Conservation (phyloP, 2,888 invertebrate species). For the Clanis bilineata region DNA sequence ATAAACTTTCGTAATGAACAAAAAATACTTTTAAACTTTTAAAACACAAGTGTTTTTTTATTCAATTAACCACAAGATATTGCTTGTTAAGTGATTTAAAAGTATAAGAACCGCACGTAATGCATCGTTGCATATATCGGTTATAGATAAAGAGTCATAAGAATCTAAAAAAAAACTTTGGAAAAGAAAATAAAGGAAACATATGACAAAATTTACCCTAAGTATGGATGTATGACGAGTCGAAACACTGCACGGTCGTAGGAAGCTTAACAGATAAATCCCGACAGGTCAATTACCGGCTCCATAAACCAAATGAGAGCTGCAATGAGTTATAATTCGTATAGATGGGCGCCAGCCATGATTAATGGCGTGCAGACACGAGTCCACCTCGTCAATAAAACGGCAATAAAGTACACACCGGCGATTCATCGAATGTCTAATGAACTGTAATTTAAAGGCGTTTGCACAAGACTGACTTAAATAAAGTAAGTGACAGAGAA, state of each 20-base stretch:
- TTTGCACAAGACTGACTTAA: neutral
- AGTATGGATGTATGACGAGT: neutral
- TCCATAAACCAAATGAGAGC: constrained; percentile 4
- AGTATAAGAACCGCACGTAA: no score
- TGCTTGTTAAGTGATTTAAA: no score
- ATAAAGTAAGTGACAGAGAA: neutral
- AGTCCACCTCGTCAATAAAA: constrained; percentile 42
- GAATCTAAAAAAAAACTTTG: no score
- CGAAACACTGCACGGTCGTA: neutral
- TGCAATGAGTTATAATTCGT: constrained; percentile 13
- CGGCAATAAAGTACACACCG: constrained; percentile 39
- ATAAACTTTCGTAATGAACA: neutral
- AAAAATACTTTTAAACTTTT: neutral
- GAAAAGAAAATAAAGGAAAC: no score
- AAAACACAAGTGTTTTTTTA: neutral
- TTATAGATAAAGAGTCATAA: no score
- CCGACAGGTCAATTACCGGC: constrained; percentile 8
- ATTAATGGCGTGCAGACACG: constrained; percentile 40
- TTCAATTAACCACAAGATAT: neutral
- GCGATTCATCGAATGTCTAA: constrained; percentile 37
- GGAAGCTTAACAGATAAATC: constrained; percentile 10
- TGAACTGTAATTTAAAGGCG: constrained; percentile 25
- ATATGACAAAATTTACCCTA: neutral
- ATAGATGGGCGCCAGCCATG: constrained; percentile 37
- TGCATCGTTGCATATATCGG: neutral